Evolutionary conservation across 2,113 vertebrate species (phyloP), one percentile per base, ranked within the genome.

Genomic region (Hirundichthys speculiger): DNA sequence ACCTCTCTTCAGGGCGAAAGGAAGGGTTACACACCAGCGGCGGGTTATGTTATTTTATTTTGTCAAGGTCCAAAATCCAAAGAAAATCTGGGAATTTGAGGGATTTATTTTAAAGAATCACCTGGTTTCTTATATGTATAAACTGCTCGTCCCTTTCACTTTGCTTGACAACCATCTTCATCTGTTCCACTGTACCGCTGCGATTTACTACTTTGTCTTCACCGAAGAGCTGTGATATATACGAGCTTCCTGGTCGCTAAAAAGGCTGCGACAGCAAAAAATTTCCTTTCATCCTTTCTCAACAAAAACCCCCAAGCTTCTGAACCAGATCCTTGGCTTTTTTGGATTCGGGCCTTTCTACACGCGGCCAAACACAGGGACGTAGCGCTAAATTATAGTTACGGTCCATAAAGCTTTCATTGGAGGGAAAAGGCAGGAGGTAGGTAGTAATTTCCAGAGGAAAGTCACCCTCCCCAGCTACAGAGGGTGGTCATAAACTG

Each of bases 391-490:
- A 85, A 77, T 73, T 53, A 56, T 47, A 57, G 68, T 45, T 64
- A 30, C n/a, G 48, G 54, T 69, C 75, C n/a, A 55, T 69, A 64
- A 84, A 74, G 19, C 40, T 68, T 80, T 86, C 57, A 86, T 62
- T 78, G 75, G 77, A 77, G 41, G 50, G 50, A 75, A 49, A 53
- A 65, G 46, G 64, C 62, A 47, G 73, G 3, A 43, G 34, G 69
- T 60, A 75, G 57, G 75, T 67, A 63, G 80, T 62, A 79, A 70
- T 86, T 85, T 84, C 16, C 66, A 56, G 48, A 40, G 53, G 51
- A 62, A 13, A 12, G 55, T 49, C 68, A 34, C 25, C 46, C 61
- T 65, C 63, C 54, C 42, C 15, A 34, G 38, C 19, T 51, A 30
- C 49, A 27, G 69, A 64, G 78, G 73, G 55, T 73, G 74, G 72